Conservation (phyloP, 1,140 invertebrate species). For the Cydia strobilella region DNA sequence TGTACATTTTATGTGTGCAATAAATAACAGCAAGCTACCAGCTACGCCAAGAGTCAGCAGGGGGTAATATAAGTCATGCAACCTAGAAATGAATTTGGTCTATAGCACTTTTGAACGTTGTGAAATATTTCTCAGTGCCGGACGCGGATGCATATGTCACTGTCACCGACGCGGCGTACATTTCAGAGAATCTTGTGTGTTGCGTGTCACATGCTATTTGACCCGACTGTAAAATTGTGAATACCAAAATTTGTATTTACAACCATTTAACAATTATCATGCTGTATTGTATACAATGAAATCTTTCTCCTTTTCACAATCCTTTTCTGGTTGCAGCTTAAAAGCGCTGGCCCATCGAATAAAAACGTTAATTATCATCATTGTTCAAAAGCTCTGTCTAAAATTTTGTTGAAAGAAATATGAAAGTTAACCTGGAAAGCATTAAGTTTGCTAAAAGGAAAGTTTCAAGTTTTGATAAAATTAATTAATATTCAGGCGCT, state of each 20-base stretch:
- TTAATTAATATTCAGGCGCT: constrained; percentile 29
- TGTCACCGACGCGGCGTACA: constrained; percentile 1
- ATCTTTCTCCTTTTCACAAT: too few relatives aligned
- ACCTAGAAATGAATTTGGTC: not conserved
- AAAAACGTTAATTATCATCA: not conserved
- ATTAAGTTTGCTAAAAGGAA: constrained; percentile 17
- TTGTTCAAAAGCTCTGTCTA: not conserved
- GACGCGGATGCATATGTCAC: not conserved
- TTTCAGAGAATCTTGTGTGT: not conserved
- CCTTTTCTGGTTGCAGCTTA: too few relatives aligned
- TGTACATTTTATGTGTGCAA: too few relatives aligned
- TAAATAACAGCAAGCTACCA: not conserved
- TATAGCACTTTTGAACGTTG: not conserved
- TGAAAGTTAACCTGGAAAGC: constrained; percentile 7
- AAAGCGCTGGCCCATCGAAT: too few relatives aligned
- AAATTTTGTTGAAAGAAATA: constrained; percentile 13
- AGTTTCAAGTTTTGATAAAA: constrained; percentile 25
- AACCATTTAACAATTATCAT: too few relatives aligned
- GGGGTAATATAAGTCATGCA: not conserved
- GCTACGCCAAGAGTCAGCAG: not conserved
- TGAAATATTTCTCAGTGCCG: not conserved
- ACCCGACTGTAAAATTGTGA: too few relatives aligned
- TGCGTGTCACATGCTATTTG: not conserved
- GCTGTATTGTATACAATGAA: too few relatives aligned
- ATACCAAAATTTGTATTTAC: too few relatives aligned